phyloP scores from a whole-genome alignment of 2,113 vertebrate genomes.

The Lipotes vexillifer region DNA sequence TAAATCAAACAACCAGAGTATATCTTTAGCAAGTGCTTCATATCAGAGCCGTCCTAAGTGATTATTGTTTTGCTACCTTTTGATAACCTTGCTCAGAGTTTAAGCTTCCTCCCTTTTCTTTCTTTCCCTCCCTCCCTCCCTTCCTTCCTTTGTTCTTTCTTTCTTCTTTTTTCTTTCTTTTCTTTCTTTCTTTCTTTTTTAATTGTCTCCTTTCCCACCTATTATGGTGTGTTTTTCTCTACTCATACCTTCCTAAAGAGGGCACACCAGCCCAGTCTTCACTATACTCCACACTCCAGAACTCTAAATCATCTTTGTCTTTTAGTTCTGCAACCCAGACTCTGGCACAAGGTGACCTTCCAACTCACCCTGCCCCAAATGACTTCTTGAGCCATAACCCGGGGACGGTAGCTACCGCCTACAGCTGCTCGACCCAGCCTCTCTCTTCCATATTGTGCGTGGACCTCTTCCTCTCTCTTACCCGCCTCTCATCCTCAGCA shows the following conservation, averaged over 20 bases:
- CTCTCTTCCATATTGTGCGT: not conserved
- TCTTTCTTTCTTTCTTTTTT: not conserved
- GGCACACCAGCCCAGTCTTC: not conserved
- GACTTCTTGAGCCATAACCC: not conserved
- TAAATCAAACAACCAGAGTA: not conserved
- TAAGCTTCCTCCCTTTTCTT: not conserved
- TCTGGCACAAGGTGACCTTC: not conserved
- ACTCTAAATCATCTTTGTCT: not conserved
- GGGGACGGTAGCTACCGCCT: not conserved
- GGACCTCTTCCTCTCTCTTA: not conserved
- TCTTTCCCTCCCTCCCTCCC: too few species aligned
- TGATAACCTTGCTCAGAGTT: not conserved
- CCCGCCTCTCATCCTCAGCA: not conserved
- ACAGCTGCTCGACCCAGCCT: not conserved
- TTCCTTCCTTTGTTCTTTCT: too few species aligned
- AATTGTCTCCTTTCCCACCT: not conserved
- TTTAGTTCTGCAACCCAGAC: not conserved
- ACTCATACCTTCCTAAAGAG: not conserved
- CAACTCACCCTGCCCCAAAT: not conserved
- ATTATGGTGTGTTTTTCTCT: not conserved
- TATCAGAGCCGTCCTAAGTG: not conserved
- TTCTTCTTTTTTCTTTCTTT: not conserved
- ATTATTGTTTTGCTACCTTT: not conserved
- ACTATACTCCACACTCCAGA: not conserved
- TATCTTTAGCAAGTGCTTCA: not conserved